Base-by-base conservation (phyloP, 2,797 vertebrate genomes). In the Sebastes oblongus region DNA sequence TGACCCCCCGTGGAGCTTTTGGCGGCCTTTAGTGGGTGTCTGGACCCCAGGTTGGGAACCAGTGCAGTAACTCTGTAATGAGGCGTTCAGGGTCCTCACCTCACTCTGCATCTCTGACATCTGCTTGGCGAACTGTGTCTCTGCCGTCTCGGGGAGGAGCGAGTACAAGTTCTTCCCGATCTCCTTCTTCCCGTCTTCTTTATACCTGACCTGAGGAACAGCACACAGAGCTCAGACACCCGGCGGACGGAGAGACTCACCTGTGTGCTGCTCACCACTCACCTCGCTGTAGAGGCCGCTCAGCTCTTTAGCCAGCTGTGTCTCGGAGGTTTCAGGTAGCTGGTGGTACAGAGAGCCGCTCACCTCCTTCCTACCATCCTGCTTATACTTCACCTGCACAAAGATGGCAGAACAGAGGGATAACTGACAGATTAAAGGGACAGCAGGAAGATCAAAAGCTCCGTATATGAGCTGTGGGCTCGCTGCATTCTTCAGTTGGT, bases 281-380 rank as follows among this genome's bases (percentile, higher is more conserved):
- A 99, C 98, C 96, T 97, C 88, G 77, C 98, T 99, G 95, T 96
- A 97, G 59, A 97, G 71, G 55, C 95, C 93, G 0, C 89, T 94
- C 60, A 95, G 92, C 89, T 97, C 95, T 91, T 94, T 97, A 0
- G 97, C 97, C 82, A 96, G 96, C 78, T 82, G 91, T 0, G 95
- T 98, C 86, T 98, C 96, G 14, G 95, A 93, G 74, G 97, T 98
- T 30, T 95, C 96, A 60, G 97, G 96, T 73, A 98, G 96, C 86
- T 91, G 96, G 76, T 96, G 96, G 72, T 97, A 98, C 25, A 98
- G 91, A 66, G 94, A 88, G 14, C 88, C 91, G 34, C 94, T 88
- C 62, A 92, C 92, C 50, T 95, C 93, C 91, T 66, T 83, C 75
- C 94, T 96, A n/a, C 92, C 69, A 67, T 84, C 94, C 86, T 95